Base-by-base conservation (phyloP, 2,888 invertebrate species). In the Melanargia galathea region DNA sequence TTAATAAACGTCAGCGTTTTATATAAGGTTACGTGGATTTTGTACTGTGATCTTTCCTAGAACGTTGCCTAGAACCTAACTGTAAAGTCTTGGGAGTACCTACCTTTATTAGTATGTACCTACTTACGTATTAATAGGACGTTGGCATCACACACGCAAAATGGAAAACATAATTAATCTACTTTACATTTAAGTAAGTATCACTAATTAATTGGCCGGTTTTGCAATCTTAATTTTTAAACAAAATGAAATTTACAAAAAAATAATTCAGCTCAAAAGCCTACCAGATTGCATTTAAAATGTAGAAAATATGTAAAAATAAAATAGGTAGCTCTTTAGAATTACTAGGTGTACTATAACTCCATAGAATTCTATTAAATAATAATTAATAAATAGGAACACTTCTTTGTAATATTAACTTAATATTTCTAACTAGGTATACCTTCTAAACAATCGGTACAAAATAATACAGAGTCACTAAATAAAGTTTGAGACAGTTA, bases 11-110 rank as follows among this genome's bases (percentile, higher is more conserved):
- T 13, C 24, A 48, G 48, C 24, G 22, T 46, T 48, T 24, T 22
- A 24, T 24, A 0, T 24, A 48, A 24, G 48, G 11, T 22, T 22
- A 7, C 4, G 24, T 48, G 38, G 45, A 43, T 16, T 16, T 26
- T 48, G 10, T 46, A 11, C n/a, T 18, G 60, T 43, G 46, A 16
- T n/a, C n/a, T n/a, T n/a, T n/a, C n/a, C n/a, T n/a, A n/a, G 13
- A 11, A 43, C 18, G 7, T 54, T 22, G 13, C 22, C 24, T 35
- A 30, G 38, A 57, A 24, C 18, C 26, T 60, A 40, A 56, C 33
- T 6, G 65, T 59, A 56, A 65, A 67, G 67, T 67, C 63, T 63
- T 59, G 63, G 48, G 55, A 26, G 65, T 65, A 67, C 65, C 67
- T 67, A 60, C 65, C 67, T 67, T 58, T 60, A 63, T 40, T 65